These are phyloP conservation scores for Neogale vison DNA, from an alignment of 2,113 vertebrate genomes.

Conservation along the genomic window DNA sequence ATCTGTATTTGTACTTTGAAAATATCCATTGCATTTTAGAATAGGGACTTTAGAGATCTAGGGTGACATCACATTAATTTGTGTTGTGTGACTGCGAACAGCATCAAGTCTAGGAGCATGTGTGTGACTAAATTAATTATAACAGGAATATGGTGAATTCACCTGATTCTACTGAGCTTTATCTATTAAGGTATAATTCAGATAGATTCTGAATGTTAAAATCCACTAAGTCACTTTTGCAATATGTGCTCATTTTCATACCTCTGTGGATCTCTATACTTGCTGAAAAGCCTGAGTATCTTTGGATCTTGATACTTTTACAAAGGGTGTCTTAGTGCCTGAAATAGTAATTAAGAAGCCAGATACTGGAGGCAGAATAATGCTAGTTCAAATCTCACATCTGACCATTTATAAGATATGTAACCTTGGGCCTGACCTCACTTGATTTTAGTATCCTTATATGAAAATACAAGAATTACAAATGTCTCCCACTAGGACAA, in stretches of 20 bases:
- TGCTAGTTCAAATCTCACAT: not conserved
- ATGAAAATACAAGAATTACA: slow-evolving; percentile 3
- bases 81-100: not conserved
- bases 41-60: not conserved
- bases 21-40: not conserved
- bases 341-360: not conserved
- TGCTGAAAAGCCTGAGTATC: not conserved
- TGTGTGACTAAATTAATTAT: not conserved
- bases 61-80: not conserved
- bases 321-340: not conserved
- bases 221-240: not conserved
- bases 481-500: not conserved
- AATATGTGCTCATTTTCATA: not conserved
- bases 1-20: not conserved
- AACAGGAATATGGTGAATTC: not conserved
- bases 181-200: not conserved
- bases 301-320: not conserved
- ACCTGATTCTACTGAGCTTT: not conserved
- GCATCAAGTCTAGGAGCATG: not conserved
- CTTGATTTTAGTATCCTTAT: not conserved
- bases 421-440: not conserved
- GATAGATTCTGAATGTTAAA: not conserved
- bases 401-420: not conserved
- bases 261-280: not conserved
- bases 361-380: not conserved